Base-by-base conservation (phyloP, 2,797 vertebrate genomes). In the Enteromius radiatus region DNA sequence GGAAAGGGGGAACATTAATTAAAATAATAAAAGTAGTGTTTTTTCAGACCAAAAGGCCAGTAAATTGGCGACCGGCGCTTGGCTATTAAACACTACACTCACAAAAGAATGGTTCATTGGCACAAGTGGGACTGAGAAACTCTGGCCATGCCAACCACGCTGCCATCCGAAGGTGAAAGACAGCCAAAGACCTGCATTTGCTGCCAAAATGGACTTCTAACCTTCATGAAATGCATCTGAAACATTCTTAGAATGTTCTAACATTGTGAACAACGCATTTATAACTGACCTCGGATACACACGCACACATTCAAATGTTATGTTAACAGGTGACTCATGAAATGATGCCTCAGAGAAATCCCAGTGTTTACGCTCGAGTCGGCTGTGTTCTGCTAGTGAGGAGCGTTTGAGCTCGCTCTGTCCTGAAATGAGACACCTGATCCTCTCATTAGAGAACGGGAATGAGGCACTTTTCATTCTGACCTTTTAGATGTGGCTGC, bases 71-170 rank as follows among this genome's bases (percentile, higher is more conserved):
- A 77, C 78, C 73, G 45, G 83, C 73, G 74, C 73, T 81, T 70
- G 73, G 33, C 41, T 76, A 54, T 36, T 59, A 38, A 74, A 59
- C 63, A 38, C 43, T 8, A 63, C 80, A 59, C 81, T 86, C 74
- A 88, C 81, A 86, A 86, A 81, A 81, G 81, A 83, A 70, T 33
- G 19, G 10, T 70, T 78, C 38, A 83, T 75, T 83, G 82, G 83
- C 73, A 86, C 28, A 14, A 31, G 84, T 76, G 38, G 78, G 78
- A 71, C 74, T 74, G 81, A 70, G 61, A 86, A 74, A 68, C 65
- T 69, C 63, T 56, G 78, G 74, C 78, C 81, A 85, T 86, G 84
- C 43, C 84, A 87, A 78, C 82, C 59, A 61, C 49, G 36, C 70
- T 74, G 79, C 78, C 43, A 75, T 69, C 45, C 63, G 59, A 23